These are phyloP conservation scores for Planococcus citri DNA, from an alignment of 1,140 invertebrate species.

Conservation along the genomic window DNA sequence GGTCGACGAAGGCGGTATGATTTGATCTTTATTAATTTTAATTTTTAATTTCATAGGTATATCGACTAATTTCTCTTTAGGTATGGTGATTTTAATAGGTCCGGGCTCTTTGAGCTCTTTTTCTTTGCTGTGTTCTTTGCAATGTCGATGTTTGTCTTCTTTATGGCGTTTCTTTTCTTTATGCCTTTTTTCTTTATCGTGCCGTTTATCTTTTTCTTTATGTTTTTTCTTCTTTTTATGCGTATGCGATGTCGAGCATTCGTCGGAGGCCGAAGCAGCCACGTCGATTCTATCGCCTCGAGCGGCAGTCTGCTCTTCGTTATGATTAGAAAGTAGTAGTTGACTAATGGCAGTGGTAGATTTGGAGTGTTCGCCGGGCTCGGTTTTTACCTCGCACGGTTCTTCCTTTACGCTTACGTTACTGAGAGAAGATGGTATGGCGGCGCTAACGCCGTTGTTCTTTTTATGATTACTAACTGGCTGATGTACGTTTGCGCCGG, in stretches of 20 bases:
- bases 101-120: slow-evolving; percentile 26
- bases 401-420: slow-evolving; percentile 22
- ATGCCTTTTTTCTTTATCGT: slow-evolving; percentile 34
- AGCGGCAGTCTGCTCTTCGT: slow-evolving; percentile 25
- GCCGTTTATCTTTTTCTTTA: slow-evolving; percentile 37
- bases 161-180: slow-evolving; percentile 31
- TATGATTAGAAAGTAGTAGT: slow-evolving; percentile 35
- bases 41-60: slow-evolving; percentile 41
- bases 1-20: not conserved
- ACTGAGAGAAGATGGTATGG: too few species aligned
- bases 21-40: slow-evolving; percentile 46
- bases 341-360: slow-evolving; percentile 31
- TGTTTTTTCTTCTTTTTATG: slow-evolving; percentile 50
- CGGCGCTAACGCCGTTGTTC: slow-evolving; percentile 21
- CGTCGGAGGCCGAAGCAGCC: too few species aligned
- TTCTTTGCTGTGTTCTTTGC: slow-evolving; percentile 21
- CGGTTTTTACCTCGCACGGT: slow-evolving; percentile 29
- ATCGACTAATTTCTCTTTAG: slow-evolving; percentile 46
- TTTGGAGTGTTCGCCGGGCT: slow-evolving; percentile 33
- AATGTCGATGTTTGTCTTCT: slow-evolving; percentile 25
- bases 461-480: not conserved
- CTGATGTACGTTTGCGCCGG: not conserved
- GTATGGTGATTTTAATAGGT: slow-evolving; percentile 48
- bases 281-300: slow-evolving; percentile 39
- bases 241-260: slow-evolving; percentile 26